Percentiles rank a stretch among this genome's conserved stretches.
phyloP scores from a whole-genome alignment of 2,113 vertebrate genomes.

The Ascaphus truei region DNA sequence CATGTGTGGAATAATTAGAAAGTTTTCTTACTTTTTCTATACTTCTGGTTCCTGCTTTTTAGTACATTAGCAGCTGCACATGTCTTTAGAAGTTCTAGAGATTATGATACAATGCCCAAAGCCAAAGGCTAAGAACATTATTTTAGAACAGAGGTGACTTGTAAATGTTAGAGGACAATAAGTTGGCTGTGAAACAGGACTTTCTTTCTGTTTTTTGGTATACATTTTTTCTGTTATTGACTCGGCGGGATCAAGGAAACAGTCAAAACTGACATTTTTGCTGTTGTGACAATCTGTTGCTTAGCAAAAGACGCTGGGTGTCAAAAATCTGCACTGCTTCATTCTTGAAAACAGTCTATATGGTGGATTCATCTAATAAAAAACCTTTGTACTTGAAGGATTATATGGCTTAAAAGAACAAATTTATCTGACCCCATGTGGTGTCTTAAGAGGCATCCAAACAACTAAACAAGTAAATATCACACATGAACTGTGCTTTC shows the following conservation, averaged over 20 bases:
- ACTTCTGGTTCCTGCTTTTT: not conserved
- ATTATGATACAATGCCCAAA: not conserved
- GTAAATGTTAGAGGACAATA: conserved; percentile 20
- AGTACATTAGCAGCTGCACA: not conserved
- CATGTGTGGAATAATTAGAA: not conserved
- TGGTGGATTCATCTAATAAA: conserved; percentile 26
- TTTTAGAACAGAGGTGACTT: conserved; percentile 23
- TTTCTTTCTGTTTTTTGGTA: conserved; percentile 9
- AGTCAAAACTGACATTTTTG: conserved; percentile 17
- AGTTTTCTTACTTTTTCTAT: not conserved
- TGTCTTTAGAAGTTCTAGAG: conserved; percentile 1
- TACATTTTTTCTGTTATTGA: conserved; percentile 19
- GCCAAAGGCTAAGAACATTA: conserved; percentile 16
- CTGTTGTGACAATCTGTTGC: conserved; percentile 11
- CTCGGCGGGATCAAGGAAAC: conserved; percentile 21
- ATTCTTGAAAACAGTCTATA: conserved; percentile 19
- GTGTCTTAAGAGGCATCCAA: conserved; percentile 17
- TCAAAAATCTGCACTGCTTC: conserved; percentile 11
- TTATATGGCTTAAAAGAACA: conserved; percentile 28
- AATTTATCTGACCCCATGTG: conserved; percentile 25
- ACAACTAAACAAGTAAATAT: conserved; percentile 24
- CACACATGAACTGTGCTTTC: not conserved
- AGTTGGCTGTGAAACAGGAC: conserved; percentile 6
- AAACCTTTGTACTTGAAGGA: conserved; percentile 18
- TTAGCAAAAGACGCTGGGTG: conserved; percentile 15